phyloP scores from a whole-genome alignment of 2,888 invertebrate species.

The Himalopsyche anomala region DNA sequence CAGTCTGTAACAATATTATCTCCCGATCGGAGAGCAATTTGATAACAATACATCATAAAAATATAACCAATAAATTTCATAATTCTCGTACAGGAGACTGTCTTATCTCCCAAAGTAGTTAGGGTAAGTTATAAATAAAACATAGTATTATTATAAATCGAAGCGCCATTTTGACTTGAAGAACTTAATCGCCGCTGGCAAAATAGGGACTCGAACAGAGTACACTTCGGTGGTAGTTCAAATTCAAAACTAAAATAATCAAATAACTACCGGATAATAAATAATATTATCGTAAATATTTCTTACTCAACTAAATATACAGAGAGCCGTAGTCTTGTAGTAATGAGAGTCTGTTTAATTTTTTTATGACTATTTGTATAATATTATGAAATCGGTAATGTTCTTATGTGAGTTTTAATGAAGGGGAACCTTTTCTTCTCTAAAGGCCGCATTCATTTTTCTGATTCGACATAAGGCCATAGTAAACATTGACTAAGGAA shows the following conservation, averaged over 20 bases:
- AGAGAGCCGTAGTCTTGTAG: too few relatives aligned
- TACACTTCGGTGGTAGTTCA: conserved; percentile 2
- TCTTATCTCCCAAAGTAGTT: conserved; percentile 23
- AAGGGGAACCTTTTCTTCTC: too few relatives aligned
- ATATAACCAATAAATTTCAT: conserved; percentile 42
- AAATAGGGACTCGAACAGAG: conserved; percentile 19
- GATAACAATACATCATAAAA: conserved; percentile 57
- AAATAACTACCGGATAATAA: too few relatives aligned
- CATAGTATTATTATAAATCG: conserved; percentile 44
- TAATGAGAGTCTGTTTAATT: too few relatives aligned
- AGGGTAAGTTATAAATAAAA: conserved; percentile 44
- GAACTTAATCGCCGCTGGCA: conserved; percentile 39
- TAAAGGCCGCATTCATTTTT: too few relatives aligned
- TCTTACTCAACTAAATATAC: too few relatives aligned
- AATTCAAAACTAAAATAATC: background rate
- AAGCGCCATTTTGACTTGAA: conserved; percentile 31
- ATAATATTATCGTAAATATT: too few relatives aligned
- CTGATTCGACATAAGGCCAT: too few relatives aligned
- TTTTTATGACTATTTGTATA: too few relatives aligned
- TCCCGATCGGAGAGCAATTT: conserved; percentile 43
- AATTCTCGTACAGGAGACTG: conserved; percentile 36
- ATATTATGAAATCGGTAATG: too few relatives aligned
- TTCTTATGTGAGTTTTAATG: too few relatives aligned
- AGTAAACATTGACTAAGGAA: too few relatives aligned
- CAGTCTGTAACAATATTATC: conserved; percentile 40